These are phyloP conservation scores for Clarias magur DNA, from an alignment of 2,113 vertebrate species.

Conservation along the genomic window DNA sequence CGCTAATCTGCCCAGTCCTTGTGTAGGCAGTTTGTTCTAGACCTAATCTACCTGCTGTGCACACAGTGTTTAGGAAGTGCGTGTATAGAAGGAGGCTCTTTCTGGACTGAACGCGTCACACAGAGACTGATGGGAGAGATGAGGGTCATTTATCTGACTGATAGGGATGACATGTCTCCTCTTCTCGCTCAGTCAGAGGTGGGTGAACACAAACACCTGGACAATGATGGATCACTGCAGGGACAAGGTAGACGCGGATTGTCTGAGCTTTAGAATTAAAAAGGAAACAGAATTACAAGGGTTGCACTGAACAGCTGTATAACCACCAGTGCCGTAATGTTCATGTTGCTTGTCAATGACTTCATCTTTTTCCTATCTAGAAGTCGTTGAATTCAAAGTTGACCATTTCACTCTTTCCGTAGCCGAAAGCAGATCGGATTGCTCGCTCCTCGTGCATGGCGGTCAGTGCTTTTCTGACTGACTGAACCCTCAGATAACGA, in stretches of 20 bases:
- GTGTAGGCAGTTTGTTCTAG: conserved; percentile 42
- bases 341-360: neutral
- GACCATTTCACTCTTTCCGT: neutral
- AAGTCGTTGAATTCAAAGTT: neutral
- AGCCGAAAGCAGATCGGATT: conserved; percentile 60
- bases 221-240: conserved; percentile 81
- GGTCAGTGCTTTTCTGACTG: conserved; percentile 69
- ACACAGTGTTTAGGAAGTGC: conserved; percentile 37
- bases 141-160: conserved; percentile 33
- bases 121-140: conserved; percentile 57
- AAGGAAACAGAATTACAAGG: neutral
- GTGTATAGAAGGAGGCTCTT: conserved; percentile 29
- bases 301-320: neutral
- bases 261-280: neutral
- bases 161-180: conserved; percentile 66
- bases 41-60: conserved; percentile 35
- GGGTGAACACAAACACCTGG: conserved; percentile 74
- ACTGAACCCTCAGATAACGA: conserved; percentile 75
- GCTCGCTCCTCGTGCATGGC: conserved; percentile 54
- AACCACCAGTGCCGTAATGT: too few relatives aligned
- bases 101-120: conserved; percentile 61
- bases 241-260: conserved; percentile 73
- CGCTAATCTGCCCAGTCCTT: conserved; percentile 30
- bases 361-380: neutral
- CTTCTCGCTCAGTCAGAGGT: conserved; percentile 74